Conservation (phyloP, 2,888 invertebrate genomes). For the Sisyra nigra region DNA sequence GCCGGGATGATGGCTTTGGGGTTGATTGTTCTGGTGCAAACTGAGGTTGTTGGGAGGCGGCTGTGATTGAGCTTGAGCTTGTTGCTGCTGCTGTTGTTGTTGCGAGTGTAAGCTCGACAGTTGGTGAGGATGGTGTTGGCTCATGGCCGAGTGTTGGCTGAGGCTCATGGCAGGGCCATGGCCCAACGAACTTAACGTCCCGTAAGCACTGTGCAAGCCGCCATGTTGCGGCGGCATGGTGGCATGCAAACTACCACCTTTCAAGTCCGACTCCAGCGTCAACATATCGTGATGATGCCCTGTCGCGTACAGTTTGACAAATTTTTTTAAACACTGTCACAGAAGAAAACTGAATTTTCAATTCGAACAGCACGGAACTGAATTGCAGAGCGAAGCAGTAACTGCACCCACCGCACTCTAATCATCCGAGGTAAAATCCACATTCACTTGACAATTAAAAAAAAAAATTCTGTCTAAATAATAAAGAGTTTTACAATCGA, state of each 20-base stretch:
- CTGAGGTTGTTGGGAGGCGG: conserved; percentile 25
- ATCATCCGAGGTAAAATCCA: no score
- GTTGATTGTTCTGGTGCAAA: conserved; percentile 26
- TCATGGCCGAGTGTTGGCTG: conserved; percentile 41
- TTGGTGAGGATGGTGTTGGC: conserved; percentile 21
- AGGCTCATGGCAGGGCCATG: conserved; percentile 35
- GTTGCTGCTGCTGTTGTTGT: conserved; percentile 20
- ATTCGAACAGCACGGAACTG: background rate
- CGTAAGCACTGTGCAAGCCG: conserved; percentile 52
- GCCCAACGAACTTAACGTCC: conserved; percentile 53
- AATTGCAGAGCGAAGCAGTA: no score
- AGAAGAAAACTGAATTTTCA: background rate
- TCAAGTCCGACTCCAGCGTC: conserved; percentile 84
- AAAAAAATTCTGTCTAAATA: no score
- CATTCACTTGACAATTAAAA: no score
- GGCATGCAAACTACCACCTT: conserved; percentile 74
- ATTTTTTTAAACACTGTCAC: conserved; percentile 18
- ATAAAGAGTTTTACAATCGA: no score
- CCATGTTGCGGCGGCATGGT: conserved; percentile 73
- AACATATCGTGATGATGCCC: conserved; percentile 58
- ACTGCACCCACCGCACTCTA: no score
- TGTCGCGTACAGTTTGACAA: conserved; percentile 70
- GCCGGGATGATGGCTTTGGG: conserved; percentile 21
- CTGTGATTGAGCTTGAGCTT: conserved; percentile 17
- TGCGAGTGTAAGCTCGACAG: conserved; percentile 26